A percentile compares a stretch with the other conserved stretches of the same genome.
Conservation (phyloP, 2,797 vertebrate genomes). For the Onychomys leucogaster region DNA sequence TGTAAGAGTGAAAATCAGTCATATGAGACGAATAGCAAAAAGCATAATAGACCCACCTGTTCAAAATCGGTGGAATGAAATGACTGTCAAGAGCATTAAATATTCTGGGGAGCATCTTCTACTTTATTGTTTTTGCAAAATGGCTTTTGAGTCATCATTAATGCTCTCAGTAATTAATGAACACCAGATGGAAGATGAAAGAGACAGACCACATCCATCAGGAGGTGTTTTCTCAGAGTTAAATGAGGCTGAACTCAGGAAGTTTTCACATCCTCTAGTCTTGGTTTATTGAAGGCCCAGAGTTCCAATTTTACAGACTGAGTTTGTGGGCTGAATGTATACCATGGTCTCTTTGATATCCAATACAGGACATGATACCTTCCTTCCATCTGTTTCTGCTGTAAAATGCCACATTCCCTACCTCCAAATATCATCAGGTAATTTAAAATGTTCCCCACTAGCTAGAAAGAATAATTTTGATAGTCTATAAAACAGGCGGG, state of each 20-base stretch:
- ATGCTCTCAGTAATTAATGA: constrained; percentile 79
- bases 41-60: constrained; percentile 76
- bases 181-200: constrained; percentile 76
- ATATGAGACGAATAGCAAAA: constrained; percentile 75
- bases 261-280: constrained; percentile 27
- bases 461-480: constrained; percentile 6
- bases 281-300: constrained; percentile 44
- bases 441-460: neutral
- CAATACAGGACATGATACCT: neutral
- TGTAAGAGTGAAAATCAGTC: constrained; percentile 74
- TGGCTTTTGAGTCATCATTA: constrained; percentile 73
- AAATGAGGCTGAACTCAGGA: constrained; percentile 65
- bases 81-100: constrained; percentile 64
- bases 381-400: neutral
- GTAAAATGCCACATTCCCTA: neutral
- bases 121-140: constrained; percentile 76
- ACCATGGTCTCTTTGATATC: neutral
- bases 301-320: constrained; percentile 25
- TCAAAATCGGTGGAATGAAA: constrained; percentile 65
- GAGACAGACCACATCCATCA: constrained; percentile 54
- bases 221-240: constrained; percentile 59
- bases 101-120: constrained; percentile 71
- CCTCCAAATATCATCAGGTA: neutral
- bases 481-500: neutral
- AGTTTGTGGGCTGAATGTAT: neutral